Evolutionary conservation across 1,140 invertebrate genomes (phyloP).

Genomic region (Ceratosolen fusciceps): DNA sequence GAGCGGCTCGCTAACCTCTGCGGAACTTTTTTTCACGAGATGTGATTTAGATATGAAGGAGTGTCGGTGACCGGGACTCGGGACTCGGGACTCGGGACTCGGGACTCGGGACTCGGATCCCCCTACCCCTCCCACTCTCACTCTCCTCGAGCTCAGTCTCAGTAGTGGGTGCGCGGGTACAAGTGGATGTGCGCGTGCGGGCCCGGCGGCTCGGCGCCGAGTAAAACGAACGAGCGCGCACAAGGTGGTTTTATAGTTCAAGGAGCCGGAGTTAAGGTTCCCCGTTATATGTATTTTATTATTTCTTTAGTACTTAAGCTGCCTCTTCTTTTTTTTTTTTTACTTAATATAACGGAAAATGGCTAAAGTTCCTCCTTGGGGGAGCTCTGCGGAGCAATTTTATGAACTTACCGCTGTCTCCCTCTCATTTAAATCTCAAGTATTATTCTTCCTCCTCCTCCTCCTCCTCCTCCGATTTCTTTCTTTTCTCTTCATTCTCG

Average conservation of each 20-base stretch:
- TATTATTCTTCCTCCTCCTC: constrained; percentile 1
- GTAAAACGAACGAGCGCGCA: constrained; percentile 17
- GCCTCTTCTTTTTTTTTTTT: constrained; percentile 15
- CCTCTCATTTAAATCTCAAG: constrained; percentile 14
- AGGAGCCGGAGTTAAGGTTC: constrained; percentile 29
- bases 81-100: too few relatives aligned
- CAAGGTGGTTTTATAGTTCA: constrained; percentile 28
- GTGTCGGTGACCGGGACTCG: not conserved
- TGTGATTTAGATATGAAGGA: constrained; percentile 62
- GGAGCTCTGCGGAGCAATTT: constrained; percentile 23
- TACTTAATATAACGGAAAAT: constrained; percentile 1
- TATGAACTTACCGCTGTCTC: not conserved
- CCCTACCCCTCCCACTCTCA: too few relatives aligned
- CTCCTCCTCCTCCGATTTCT: too few relatives aligned
- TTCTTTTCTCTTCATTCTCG: too few relatives aligned
- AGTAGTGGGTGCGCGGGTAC: not conserved
- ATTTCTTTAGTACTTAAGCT: constrained; percentile 25
- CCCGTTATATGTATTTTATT: constrained; percentile 25
- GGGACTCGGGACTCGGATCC: too few relatives aligned
- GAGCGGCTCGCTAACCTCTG: not conserved
- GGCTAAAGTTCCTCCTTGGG: not conserved
- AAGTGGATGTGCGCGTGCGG: not conserved
- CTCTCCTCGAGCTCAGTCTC: too few relatives aligned
- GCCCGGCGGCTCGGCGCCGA: too few relatives aligned
- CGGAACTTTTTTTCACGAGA: constrained; percentile 58